Evolutionary conservation across 2,113 vertebrate species (phyloP), one percentile per base, ranked within the genome.

Genomic region (Phocoena sinus): DNA sequence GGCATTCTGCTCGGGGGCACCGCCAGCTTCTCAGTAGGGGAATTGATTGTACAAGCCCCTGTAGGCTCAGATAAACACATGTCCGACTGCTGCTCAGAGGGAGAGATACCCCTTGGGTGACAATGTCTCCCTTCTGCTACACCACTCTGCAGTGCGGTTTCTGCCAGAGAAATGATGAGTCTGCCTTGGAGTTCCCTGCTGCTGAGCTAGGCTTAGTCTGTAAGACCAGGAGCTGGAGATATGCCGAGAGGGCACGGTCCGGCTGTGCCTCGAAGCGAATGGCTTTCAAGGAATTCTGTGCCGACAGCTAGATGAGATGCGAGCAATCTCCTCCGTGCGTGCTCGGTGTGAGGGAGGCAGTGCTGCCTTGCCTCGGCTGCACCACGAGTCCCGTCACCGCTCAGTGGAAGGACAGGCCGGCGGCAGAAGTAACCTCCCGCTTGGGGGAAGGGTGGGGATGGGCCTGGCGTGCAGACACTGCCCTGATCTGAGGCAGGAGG

Each of bases 201-300:
- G 47, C 79, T 2, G 28, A 89, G 56, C 13, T n/a, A 31, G 47
- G 63, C 73, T 81, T 79, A n/a, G 56, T 63, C 41, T 77, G 23
- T 41, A 63, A 68, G 80, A 44, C 28, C 2, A 87, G 89, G 50
- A 81, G 58, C 38, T n/a, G 62, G 63, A 88, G 76, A 56, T 0
- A 50, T 83, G 38, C 77, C 86, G 63, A n/a, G 89, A 94, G 44
- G 89, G 71, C 50, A 38, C 2, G 11, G 23, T 36, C 53, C 56
- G 47, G 87, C 14, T 70, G 68, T 13, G 62, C 47, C 41, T 10
- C 23, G 33, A 33, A 91, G 85, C 1, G 1, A 93, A 65, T 13
- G 50, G 68, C 89, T 94, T 82, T 96, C 76, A 62, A 94, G 89
- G 91, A 96, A 93, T 58, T 56, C 67, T 89, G 53, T 58, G 94